A percentile compares a stretch with the other conserved stretches of the same genome.
Conservation (phyloP, 2,797 vertebrate genomes). For the Poliocrania exsul region DNA sequence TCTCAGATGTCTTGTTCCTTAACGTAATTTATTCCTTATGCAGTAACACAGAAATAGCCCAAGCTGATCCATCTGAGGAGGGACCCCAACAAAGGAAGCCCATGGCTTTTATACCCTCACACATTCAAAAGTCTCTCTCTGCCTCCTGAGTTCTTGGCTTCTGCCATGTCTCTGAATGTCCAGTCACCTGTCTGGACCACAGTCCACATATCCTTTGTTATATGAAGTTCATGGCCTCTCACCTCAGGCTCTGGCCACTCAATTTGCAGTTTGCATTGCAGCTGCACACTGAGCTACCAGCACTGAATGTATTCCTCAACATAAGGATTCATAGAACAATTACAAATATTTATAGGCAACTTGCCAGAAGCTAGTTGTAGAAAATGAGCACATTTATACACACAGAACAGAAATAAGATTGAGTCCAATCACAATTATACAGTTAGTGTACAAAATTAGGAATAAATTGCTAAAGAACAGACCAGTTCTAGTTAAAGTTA, state of each 20-base stretch:
- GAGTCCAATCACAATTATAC: neutral
- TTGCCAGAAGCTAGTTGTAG: neutral
- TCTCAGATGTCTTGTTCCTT: neutral
- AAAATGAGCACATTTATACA: neutral
- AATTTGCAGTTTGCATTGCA: neutral
- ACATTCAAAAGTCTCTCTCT: rapidly evolving
- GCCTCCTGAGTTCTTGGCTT: neutral
- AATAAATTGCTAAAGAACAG: neutral
- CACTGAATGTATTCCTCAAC: neutral
- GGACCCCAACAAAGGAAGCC: neutral
- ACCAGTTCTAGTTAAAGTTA: neutral
- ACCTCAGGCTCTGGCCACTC: neutral
- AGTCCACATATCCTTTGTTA: neutral
- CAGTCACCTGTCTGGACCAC: neutral
- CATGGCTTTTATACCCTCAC: neutral
- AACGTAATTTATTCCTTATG: neutral
- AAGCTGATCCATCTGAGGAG: neutral
- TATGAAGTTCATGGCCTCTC: neutral
- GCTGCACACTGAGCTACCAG: neutral
- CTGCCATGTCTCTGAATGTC: neutral
- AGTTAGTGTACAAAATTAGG: neutral
- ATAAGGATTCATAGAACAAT: neutral
- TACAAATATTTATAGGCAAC: neutral
- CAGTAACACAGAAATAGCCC: neutral
- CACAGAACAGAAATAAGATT: neutral